These are phyloP conservation scores for Pelagia noctiluca DNA, from an alignment of 30 jellyfish, hydroid and myxozoan species.

Conservation along the genomic window DNA sequence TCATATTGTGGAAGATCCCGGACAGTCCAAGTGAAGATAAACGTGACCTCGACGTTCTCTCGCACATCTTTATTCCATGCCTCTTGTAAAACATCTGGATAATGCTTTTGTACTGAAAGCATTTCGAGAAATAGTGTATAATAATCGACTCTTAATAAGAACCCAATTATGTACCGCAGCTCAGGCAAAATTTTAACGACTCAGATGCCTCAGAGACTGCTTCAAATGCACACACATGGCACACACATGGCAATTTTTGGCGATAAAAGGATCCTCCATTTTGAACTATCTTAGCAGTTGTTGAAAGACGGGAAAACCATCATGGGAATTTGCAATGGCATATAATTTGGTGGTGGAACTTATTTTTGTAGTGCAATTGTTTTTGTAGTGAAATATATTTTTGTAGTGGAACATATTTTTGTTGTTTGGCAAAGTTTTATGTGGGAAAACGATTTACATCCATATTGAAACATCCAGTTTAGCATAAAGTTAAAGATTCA, in stretches of 20 bases:
- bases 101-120: constrained; percentile 19
- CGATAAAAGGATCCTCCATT: too few relatives aligned
- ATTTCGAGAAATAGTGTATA: not conserved
- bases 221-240: too few relatives aligned
- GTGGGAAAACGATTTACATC: too few relatives aligned
- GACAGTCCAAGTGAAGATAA: constrained; percentile 21
- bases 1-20: constrained; percentile 24
- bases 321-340: not conserved
- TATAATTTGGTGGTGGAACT: not conserved
- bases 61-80: constrained; percentile 35
- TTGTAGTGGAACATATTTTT: not conserved
- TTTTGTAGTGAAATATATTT: too few relatives aligned
- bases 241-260: too few relatives aligned
- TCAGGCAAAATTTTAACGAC: too few relatives aligned
- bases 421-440: too few relatives aligned
- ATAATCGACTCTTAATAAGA: not conserved
- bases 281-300: not conserved
- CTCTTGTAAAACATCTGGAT: constrained; percentile 21
- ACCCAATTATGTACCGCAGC: too few relatives aligned
- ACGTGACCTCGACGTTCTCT: constrained; percentile 18
- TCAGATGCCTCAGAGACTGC: too few relatives aligned
- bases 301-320: too few relatives aligned
- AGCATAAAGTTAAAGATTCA: too few relatives aligned
- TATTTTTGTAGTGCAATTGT: not conserved
- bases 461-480: too few relatives aligned